phyloP scores from a whole-genome alignment of 2,888 invertebrate genomes.

The Cephalotes varians region DNA sequence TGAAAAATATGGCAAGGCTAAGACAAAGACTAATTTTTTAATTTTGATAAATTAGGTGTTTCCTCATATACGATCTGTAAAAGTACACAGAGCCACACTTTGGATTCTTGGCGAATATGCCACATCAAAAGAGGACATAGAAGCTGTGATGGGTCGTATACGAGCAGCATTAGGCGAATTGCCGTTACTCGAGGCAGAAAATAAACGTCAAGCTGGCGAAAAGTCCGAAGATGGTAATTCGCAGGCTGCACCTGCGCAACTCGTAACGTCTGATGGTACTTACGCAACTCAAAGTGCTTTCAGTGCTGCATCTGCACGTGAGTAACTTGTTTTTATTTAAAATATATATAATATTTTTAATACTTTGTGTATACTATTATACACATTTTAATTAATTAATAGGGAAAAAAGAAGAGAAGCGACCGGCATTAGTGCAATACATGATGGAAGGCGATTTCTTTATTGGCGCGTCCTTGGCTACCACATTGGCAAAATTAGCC shows the following conservation, averaged over 20 bases:
- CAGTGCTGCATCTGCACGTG: constrained; percentile 89
- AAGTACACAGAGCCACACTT: constrained; percentile 96
- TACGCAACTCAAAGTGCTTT: constrained; percentile 99
- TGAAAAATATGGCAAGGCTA: neutral
- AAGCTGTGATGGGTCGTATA: constrained; percentile 92
- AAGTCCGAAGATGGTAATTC: constrained; percentile 86
- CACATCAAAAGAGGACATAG: constrained; percentile 91
- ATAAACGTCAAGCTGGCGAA: constrained; percentile 91
- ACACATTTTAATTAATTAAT: constrained; percentile 22
- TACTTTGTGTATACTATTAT: neutral
- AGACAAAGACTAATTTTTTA: constrained; percentile 21
- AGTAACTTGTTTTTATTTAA: constrained; percentile 7
- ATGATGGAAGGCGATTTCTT: constrained; percentile 98
- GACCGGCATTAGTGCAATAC: constrained; percentile 94
- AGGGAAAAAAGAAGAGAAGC: constrained; percentile 89
- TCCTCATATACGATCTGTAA: constrained; percentile 94
- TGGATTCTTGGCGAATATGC: constrained; percentile 99
- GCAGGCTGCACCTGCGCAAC: constrained; percentile 87
- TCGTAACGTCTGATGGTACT: constrained; percentile 99
- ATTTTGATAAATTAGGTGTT: constrained; percentile 90
- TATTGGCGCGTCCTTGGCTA: constrained; percentile 96
- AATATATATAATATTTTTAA: neutral
- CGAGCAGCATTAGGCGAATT: constrained; percentile 89
- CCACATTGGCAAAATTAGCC: constrained; percentile 96
- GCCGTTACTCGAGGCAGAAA: constrained; percentile 88